Evolutionary conservation across 2,888 invertebrate species (phyloP).

Genomic region (Cephus runcator): DNA sequence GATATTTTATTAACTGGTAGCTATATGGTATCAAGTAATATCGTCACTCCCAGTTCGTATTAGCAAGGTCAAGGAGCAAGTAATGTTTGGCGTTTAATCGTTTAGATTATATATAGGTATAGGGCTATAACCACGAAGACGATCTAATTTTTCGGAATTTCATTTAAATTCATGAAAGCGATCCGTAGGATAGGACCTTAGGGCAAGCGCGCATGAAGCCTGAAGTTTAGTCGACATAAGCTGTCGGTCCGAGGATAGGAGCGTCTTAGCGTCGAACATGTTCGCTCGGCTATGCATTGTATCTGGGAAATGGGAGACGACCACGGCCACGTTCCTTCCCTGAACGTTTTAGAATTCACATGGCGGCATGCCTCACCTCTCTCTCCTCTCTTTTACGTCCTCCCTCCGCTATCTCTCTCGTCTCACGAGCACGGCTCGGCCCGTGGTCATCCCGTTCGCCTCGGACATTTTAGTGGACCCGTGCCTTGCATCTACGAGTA

Average conservation of each 20-base stretch:
- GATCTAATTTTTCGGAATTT: constrained; percentile 23
- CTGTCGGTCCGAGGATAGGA: constrained; percentile 15
- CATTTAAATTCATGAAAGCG: constrained; percentile 46
- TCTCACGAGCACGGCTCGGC: constrained; percentile 23
- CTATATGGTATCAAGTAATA: no score
- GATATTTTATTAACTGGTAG: neutral
- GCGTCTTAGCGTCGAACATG: constrained; percentile 7
- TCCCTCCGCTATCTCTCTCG: neutral
- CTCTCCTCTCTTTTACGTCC: neutral
- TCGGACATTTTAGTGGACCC: constrained; percentile 53
- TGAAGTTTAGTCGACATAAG: constrained; percentile 22
- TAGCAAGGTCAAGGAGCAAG: no score
- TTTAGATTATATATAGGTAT: neutral
- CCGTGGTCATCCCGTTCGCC: constrained; percentile 28
- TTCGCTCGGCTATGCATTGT: constrained; percentile 18
- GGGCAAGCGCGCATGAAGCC: constrained; percentile 13
- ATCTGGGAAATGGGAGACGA: constrained; percentile 21
- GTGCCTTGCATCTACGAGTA: constrained; percentile 56
- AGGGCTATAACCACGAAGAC: neutral
- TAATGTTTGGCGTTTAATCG: no score
- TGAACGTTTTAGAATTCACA: constrained; percentile 59
- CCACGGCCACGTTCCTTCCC: constrained; percentile 27
- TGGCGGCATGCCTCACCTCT: constrained; percentile 32
- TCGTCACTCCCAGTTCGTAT: no score
- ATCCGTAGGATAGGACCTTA: constrained; percentile 24